phyloP scores from a whole-genome alignment of 2,113 vertebrate genomes.

The Bucco capensis region DNA sequence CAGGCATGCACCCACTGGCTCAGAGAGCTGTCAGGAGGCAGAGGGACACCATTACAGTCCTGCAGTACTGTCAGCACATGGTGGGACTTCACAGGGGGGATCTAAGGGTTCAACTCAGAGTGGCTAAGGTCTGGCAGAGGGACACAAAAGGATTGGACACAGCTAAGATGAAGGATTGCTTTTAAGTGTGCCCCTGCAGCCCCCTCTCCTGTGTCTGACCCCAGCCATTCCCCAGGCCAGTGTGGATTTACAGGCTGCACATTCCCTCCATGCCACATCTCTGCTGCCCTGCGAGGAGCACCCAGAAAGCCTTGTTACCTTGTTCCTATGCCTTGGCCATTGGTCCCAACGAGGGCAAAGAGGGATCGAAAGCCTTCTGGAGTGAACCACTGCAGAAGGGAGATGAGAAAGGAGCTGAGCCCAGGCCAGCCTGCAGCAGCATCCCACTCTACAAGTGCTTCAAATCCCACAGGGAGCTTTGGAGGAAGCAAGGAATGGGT shows the following conservation, averaged over 20 bases:
- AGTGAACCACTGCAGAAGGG: conserved; percentile 88
- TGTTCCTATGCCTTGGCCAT: conserved; percentile 96
- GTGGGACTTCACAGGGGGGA: accelerated
- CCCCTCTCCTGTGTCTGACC: accelerated
- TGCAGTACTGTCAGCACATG: accelerated
- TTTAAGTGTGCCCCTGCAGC: neutral
- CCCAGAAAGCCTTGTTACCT: conserved; percentile 73
- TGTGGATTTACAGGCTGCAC: neutral
- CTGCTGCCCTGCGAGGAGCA: neutral
- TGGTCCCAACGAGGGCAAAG: conserved; percentile 94
- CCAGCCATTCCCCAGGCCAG: neutral
- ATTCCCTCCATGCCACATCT: neutral
- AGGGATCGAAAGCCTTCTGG: conserved; percentile 93
- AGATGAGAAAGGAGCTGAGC: neutral
- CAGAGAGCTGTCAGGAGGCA: conserved; percentile 77
- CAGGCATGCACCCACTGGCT: conserved; percentile 97
- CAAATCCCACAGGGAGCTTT: neutral
- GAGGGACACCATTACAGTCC: neutral
- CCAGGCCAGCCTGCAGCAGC: neutral
- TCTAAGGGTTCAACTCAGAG: neutral
- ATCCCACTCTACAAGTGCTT: neutral
- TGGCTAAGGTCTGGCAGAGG: neutral
- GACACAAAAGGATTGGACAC: accelerated
- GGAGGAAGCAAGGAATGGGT: neutral
- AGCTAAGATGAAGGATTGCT: neutral